Evolutionary conservation across 2,113 vertebrate genomes (phyloP), one percentile per base, ranked within the genome.

Genomic region (Leuciscus idus): DNA sequence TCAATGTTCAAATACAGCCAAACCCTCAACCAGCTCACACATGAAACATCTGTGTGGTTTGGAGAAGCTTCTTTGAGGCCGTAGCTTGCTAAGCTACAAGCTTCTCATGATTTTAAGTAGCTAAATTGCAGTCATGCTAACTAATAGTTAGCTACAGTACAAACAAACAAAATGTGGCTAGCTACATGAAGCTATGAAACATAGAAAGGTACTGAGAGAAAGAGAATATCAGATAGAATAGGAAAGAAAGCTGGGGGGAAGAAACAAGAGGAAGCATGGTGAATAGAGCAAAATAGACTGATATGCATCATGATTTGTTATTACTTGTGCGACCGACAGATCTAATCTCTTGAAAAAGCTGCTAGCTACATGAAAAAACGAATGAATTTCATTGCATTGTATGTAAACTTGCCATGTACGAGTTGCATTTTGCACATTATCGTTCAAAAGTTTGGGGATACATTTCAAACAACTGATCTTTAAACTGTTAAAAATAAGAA

Each of bases 131-230:
- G 12, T 13, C n/a, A 12, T 4, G n/a, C n/a, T 64, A 28, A 55
- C 19, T 21, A 23, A 57, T 57, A 57, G 55, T 23, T 21, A 62
- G n/a, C 59, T 26, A 62, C 59, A 62, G 23, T 62, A 62, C 59
- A n/a, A 26, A 62, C 9, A 33, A 33, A 68, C 28, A 33, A 33
- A 68, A 33, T 68, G 28, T 33, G 15, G 64, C 28, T 68, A 17
- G 59, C 59, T 8, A 8, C 28, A 33, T 6, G 15, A 33, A 33
- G 68, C 17, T 70, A 19, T 21, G 17, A 43, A 66, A 77, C 6
- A 85, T 80, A 90, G 68, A 84, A 77, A 1, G 19, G 81, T 48
- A 85, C 17, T 64, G 62, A 64, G 36, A 48, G 13, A 73, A 43
- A 82, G 30, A 57, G 23, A 33, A 15, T 81, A 66, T 81, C 68